Evolutionary conservation across 2,113 vertebrate genomes (phyloP).

Genomic region (Anguilla japonica): DNA sequence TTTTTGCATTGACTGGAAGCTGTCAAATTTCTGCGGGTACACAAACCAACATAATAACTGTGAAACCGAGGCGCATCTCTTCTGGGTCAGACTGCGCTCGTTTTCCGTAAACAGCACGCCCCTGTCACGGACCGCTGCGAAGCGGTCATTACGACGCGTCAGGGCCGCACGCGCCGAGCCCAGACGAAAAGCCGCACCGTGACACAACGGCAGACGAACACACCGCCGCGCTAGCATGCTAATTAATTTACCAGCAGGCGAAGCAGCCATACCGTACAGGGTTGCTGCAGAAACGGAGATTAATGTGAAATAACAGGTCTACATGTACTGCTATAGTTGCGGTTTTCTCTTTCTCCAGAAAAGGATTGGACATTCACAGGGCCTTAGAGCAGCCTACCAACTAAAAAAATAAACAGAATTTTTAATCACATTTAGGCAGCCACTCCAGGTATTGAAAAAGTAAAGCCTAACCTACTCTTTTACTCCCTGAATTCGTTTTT

Average conservation of each 20-base stretch:
- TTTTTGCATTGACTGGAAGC: background rate
- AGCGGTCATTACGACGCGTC: slow-evolving; percentile 5
- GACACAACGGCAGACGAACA: background rate
- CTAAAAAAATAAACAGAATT: background rate
- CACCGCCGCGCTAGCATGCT: background rate
- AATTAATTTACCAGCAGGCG: slow-evolving; percentile 3
- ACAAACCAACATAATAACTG: background rate
- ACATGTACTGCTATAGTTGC: background rate
- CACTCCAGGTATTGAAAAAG: background rate
- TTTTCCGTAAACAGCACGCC: background rate
- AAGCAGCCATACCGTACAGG: background rate
- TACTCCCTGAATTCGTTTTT: background rate
- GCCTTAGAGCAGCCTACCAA: background rate
- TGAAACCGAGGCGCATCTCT: background rate
- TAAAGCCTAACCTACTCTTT: background rate
- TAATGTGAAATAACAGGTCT: background rate
- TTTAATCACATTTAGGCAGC: background rate
- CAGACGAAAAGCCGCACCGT: background rate
- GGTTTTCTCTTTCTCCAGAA: background rate
- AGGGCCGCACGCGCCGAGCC: background rate
- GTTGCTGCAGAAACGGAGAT: background rate
- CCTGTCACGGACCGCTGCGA: too few relatives aligned
- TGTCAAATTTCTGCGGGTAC: slow-evolving; percentile 3
- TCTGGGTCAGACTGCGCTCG: background rate
- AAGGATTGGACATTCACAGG: background rate